Evolutionary conservation across 2,113 vertebrate species (phyloP), one percentile per base, ranked within the genome.

Genomic region (Leptobrachium leishanense): DNA sequence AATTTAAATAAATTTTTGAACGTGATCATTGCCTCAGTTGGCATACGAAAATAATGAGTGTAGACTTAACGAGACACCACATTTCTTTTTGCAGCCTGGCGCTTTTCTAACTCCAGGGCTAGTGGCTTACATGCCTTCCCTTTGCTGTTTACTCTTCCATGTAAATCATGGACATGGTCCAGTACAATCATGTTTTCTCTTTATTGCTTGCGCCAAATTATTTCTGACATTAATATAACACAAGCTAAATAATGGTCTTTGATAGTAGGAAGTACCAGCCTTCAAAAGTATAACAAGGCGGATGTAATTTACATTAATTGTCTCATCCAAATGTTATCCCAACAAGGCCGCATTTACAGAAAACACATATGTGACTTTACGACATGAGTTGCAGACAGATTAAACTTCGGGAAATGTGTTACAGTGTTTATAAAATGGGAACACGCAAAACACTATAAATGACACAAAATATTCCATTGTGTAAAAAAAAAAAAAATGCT

Each of bases 1-100:
- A 79, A 68, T 79, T 79, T 54, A 72, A 74, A 73, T 73, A 72
- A 74, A 73, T 73, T n/a, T 67, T 66, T 73, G 46, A 63, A 72
- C 39, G 31, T 54, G 20, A 46, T 39, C 63, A 65, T 12, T 72
- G 70, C 40, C 62, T 46, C 44, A 53, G 9, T 65, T 63, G 31
- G 68, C 76, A 72, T 78, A 53, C 41, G 0, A 43, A 12, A 65
- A 65, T 44, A 39, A 53, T 15, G 12, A 9, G 20, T 20, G n/a
- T 39, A 3, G 31, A 15, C 39, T 50, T 65, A 11, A 39, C 4
- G 11, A 6, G 3, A 63, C 57, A 42, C 39, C 39, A 41, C 3
- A 62, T 67, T 75, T 67, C 43, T 13, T 3, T 31, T 59, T 59
- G 13, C 55, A 15, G 55, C 11, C 55, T 12, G 13, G 13, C 3